These are phyloP conservation scores for Torymus aiolomorphi DNA, from an alignment of 2,888 invertebrate species.

Conservation along the genomic window DNA sequence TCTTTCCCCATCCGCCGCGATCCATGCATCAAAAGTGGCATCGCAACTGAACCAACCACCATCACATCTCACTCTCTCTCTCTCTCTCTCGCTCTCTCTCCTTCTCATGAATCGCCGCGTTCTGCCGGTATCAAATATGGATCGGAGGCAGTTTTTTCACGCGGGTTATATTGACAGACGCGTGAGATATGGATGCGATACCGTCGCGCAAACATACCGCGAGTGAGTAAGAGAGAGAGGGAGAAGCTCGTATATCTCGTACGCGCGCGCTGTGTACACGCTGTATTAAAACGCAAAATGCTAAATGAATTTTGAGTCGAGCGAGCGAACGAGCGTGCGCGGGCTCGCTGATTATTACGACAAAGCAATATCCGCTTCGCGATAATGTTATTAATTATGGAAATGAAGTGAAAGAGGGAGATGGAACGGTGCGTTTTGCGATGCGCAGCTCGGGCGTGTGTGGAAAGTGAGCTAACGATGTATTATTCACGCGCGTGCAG, in stretches of 20 bases:
- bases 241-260: too few species aligned
- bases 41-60: too few species aligned
- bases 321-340: neutral
- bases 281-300: too few species aligned
- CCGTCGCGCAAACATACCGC: neutral
- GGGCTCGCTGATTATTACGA: slow-evolving; percentile 2
- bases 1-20: neutral
- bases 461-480: too few species aligned
- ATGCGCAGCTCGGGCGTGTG: too few species aligned
- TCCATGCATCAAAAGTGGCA: neutral
- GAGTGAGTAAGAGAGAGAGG: too few species aligned
- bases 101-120: neutral
- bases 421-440: neutral
- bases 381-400: slow-evolving; percentile 25
- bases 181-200: neutral
- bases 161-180: neutral
- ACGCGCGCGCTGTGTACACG: neutral
- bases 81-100: too few species aligned
- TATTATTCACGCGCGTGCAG: too few species aligned
- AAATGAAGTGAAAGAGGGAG: neutral
- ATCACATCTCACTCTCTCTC: too few species aligned
- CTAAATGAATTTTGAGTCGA: too few species aligned
- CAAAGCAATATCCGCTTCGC: neutral
- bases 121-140: slow-evolving; percentile 9
- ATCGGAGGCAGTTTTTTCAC: slow-evolving; percentile 10